Conservation (phyloP, 2,113 vertebrate species). For the Caracal caracal region DNA sequence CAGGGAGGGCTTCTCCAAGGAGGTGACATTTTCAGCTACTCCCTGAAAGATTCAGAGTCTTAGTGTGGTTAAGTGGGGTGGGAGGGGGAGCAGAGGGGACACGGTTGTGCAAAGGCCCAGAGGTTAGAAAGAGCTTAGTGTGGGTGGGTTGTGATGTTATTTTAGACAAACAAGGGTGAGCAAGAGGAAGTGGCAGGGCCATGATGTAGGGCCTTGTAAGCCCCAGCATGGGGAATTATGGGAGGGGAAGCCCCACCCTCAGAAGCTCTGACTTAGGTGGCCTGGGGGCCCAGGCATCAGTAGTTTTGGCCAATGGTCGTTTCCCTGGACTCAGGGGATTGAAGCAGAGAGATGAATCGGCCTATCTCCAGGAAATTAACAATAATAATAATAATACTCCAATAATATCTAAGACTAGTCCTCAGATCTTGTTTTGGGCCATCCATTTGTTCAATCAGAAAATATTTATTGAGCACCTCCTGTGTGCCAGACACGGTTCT, state of each 20-base stretch:
- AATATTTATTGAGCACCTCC: not conserved
- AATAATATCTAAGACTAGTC: not conserved
- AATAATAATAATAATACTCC: not conserved
- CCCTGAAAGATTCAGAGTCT: not conserved
- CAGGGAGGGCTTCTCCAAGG: not conserved
- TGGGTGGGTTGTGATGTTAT: not conserved
- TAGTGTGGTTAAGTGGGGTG: not conserved
- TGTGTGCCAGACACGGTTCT: not conserved
- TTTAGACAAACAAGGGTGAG: not conserved
- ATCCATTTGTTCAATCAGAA: not conserved
- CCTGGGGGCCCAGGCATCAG: not conserved
- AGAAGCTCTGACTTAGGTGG: not conserved
- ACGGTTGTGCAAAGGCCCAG: not conserved
- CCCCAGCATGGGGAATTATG: not conserved
- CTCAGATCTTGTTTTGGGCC: not conserved
- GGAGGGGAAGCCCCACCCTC: not conserved
- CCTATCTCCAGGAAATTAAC: accelerated
- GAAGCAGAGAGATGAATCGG: not conserved
- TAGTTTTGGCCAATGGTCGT: not conserved
- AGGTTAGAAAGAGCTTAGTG: not conserved
- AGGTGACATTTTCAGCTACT: not conserved
- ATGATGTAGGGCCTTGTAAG: no score
- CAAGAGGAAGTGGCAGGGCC: not conserved
- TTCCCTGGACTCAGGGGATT: not conserved
- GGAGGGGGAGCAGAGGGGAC: not conserved